These are phyloP conservation scores for Belgica antarctica DNA, from an alignment of 2,888 invertebrate genomes.

Conservation along the genomic window DNA sequence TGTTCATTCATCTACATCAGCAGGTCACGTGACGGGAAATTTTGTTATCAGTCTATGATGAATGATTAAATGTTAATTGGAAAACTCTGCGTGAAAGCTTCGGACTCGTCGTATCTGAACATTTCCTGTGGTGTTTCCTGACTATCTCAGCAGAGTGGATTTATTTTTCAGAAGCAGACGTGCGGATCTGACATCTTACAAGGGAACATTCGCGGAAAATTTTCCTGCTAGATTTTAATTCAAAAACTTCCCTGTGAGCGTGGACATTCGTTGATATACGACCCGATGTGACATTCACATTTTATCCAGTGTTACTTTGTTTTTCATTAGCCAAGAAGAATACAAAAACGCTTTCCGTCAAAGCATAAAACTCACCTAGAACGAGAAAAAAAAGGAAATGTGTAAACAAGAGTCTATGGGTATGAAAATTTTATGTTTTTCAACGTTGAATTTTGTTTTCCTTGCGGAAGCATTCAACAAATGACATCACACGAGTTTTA, in stretches of 20 bases:
- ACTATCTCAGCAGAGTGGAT: not conserved
- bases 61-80: not conserved
- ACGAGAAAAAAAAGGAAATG: not conserved
- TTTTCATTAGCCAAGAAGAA: slow-evolving; percentile 9
- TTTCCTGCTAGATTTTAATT: not conserved
- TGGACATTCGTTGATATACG: not conserved
- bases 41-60: slow-evolving; percentile 4
- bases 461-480: too few relatives aligned
- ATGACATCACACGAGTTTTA: too few relatives aligned
- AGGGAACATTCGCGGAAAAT: not conserved
- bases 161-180: too few relatives aligned
- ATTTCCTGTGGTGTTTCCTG: not conserved
- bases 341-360: not conserved
- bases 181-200: not conserved
- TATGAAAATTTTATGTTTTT: too few relatives aligned
- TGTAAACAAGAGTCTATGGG: not conserved
- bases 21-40: not conserved
- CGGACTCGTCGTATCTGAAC: not conserved
- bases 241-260: not conserved
- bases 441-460: too few relatives aligned
- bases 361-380: slow-evolving; percentile 2
- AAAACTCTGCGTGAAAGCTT: not conserved
- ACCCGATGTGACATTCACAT: not conserved
- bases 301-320: slow-evolving; percentile 1
- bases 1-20: not conserved